Evolutionary conservation across 2,797 vertebrate genomes (phyloP), one percentile per base, ranked within the genome.

Genomic region (Hoplostethus atlanticus): DNA sequence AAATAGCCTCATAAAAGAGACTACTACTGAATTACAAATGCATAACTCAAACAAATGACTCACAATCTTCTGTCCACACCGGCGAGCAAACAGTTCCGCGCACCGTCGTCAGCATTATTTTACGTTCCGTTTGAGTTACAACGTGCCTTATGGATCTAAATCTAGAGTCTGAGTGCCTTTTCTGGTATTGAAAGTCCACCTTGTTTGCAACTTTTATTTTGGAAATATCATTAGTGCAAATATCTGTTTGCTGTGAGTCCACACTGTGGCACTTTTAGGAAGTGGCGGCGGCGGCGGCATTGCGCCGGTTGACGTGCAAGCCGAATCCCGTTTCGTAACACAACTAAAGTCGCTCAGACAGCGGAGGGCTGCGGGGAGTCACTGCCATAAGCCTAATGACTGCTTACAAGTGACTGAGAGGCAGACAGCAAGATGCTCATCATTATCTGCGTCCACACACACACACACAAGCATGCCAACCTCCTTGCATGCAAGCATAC

Each of bases 21-120:
- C 60, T 55, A 30, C 6, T 10, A 52, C 79, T 84, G 84, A 71
- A 91, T 88, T 91, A 84, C 61, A 78, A 79, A 81, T 81, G 66
- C 54, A 74, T 87, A 77, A 78, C 30, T 51, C 28, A 21, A 56
- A 59, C 72, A 34, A 58, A 85, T 86, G 71, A 74, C 63, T 44
- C 12, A 12, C 42, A 44, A 44, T 13, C 42, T 70, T 61, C 55
- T 55, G 25, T 69, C 44, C 52, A 4, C 30, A 21, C 64, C 64
- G 36, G 54, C 54, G 72, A 84, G 67, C 68, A 73, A 82, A 77
- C 67, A 16, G 67, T 75, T 80, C 69, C 38, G 11, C 21, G 16
- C n/a, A 65, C 50, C 46, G 44, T 5, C 70, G 31, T 73, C 58
- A 17, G 28, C 65, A 58, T 64, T 73, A 53, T 62, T 62, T 7